A percentile compares a stretch with the other conserved stretches of the same genome.
Evolutionary conservation across 2,888 invertebrate species (phyloP).

Genomic region (Cephus nigrinus): DNA sequence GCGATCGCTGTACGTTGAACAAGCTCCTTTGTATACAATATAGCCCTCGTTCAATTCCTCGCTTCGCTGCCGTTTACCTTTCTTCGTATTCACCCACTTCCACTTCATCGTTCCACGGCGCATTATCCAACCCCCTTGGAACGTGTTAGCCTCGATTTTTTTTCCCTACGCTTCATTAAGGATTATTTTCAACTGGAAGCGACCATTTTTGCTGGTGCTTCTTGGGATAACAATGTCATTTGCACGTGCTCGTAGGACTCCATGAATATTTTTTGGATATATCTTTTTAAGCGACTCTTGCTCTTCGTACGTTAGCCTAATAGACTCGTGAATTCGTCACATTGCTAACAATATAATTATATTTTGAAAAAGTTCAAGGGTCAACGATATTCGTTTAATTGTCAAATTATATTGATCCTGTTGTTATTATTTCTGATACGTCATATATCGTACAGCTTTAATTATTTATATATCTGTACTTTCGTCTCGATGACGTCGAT

Average conservation of each 20-base stretch:
- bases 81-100: background rate
- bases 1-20: background rate
- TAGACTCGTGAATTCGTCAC: too few relatives aligned
- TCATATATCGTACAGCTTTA: too few relatives aligned
- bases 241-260: background rate
- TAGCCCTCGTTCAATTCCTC: background rate
- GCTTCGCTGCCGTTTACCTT: background rate
- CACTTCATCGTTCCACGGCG: background rate
- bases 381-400: background rate
- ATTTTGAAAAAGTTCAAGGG: background rate
- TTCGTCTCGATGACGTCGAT: too few relatives aligned
- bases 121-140: background rate
- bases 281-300: background rate
- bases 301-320: background rate
- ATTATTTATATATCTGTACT: too few relatives aligned
- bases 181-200: background rate
- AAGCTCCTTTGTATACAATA: background rate
- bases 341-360: background rate
- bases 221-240: background rate
- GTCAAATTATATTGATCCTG: too few relatives aligned
- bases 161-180: background rate
- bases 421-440: too few relatives aligned
- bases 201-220: background rate
- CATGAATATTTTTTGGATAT: background rate
- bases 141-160: background rate